These are phyloP conservation scores for Misgurnus mizolepis DNA, from an alignment of 2,113 vertebrate species.

Conservation along the genomic window DNA sequence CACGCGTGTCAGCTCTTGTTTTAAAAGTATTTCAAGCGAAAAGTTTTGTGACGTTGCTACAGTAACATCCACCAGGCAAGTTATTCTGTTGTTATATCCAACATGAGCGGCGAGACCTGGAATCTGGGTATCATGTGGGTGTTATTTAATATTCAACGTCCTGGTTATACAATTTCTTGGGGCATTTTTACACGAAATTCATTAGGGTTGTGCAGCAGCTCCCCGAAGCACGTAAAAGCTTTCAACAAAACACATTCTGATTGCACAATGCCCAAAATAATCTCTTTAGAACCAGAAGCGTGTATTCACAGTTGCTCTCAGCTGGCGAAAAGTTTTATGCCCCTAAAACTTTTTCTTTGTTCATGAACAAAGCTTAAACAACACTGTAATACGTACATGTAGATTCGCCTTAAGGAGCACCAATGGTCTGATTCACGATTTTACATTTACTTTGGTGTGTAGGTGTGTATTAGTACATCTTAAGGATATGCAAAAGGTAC, in stretches of 20 bases:
- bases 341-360: constrained; percentile 14
- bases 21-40: background rate
- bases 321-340: constrained; percentile 21
- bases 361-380: constrained; percentile 12
- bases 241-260: constrained; percentile 41
- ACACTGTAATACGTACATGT: background rate
- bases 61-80: background rate
- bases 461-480: too few species aligned
- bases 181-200: constrained; percentile 31
- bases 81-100: background rate
- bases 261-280: constrained; percentile 32
- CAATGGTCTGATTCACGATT: too few species aligned
- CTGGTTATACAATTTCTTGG: constrained; percentile 23
- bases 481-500: too few species aligned
- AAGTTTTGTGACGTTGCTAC: background rate
- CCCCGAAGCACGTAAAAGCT: constrained; percentile 17
- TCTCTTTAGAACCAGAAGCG: constrained; percentile 25
- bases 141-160: constrained; percentile 39
- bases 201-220: constrained; percentile 21
- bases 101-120: background rate
- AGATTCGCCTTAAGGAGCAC: too few species aligned
- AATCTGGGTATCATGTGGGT: constrained; percentile 21
- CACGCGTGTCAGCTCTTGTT: background rate
- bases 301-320: constrained; percentile 11
- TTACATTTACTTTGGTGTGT: too few species aligned